These are phyloP conservation scores for Sylvia borin DNA, from an alignment of 2,797 vertebrate genomes.

Conservation along the genomic window DNA sequence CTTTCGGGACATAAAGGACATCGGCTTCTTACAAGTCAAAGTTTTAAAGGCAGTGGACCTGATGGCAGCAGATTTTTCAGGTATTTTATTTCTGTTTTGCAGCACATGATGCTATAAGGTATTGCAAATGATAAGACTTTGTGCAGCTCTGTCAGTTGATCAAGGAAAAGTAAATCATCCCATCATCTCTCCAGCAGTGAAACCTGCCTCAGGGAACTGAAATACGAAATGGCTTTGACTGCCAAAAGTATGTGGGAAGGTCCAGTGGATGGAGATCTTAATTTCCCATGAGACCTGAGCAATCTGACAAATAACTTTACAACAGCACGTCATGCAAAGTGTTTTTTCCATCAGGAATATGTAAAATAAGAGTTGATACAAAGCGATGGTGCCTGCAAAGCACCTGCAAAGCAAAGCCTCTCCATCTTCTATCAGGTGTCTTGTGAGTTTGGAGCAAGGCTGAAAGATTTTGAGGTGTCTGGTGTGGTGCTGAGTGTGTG, in stretches of 20 bases:
- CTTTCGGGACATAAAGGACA: slow-evolving; percentile 80
- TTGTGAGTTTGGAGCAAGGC: background rate
- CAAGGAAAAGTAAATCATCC: background rate
- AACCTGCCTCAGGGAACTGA: background rate
- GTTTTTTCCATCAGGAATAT: background rate
- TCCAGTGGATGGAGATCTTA: background rate
- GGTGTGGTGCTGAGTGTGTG: background rate
- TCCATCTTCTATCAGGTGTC: background rate
- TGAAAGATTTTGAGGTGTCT: background rate
- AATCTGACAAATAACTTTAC: background rate
- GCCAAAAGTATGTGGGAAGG: background rate
- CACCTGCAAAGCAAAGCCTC: background rate
- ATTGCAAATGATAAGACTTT: background rate
- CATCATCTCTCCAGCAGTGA: background rate
- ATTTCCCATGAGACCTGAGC: background rate
- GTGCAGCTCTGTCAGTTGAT: background rate
- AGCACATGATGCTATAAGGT: background rate
- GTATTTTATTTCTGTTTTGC: slow-evolving; percentile 73
- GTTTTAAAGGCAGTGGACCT: slow-evolving; percentile 91
- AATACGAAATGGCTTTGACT: background rate
- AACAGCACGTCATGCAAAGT: background rate
- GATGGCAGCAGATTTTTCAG: slow-evolving; percentile 89
- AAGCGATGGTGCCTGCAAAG: background rate
- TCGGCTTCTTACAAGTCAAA: slow-evolving; percentile 95
- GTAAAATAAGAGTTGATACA: background rate